Percentiles rank a stretch among this genome's conserved stretches.
phyloP scores from a whole-genome alignment of 2,888 invertebrate genomes.

The Rambutsinella grinnellia region DNA sequence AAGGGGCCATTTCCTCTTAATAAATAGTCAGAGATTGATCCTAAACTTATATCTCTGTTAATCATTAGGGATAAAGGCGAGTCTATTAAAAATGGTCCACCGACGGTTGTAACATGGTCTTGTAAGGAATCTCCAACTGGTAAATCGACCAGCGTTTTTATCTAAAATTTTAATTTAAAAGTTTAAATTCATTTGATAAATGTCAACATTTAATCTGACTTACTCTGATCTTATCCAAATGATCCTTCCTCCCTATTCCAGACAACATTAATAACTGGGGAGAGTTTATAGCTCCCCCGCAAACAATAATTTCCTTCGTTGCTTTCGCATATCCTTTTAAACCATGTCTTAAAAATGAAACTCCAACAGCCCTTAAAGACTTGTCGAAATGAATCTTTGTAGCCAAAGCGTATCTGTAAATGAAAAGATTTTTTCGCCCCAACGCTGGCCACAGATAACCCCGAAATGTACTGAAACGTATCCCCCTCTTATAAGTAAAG shows the following conservation, averaged over 20 bases:
- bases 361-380: conserved; percentile 21
- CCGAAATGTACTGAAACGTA: conserved; percentile 15
- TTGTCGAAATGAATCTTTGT: conserved; percentile 32
- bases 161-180: conserved; percentile 11
- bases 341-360: conserved; percentile 31
- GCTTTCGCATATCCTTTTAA: conserved; percentile 7
- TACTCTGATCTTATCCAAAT: conserved; percentile 12
- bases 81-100: conserved; percentile 24
- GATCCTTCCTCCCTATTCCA: conserved; percentile 25
- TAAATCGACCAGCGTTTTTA: conserved; percentile 16
- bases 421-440: neutral
- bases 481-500: conserved; percentile 15
- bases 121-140: conserved; percentile 32
- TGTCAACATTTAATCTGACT: too few species aligned
- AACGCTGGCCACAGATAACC: conserved; percentile 16
- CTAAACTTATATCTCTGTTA: conserved; percentile 14
- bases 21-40: neutral
- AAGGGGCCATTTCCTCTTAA: neutral
- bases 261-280: conserved; percentile 31
- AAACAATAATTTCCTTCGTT: conserved; percentile 30
- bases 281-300: conserved; percentile 16
- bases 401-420: conserved; percentile 11
- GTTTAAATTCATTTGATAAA: too few species aligned
- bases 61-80: conserved; percentile 8
- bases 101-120: conserved; percentile 20